Percentiles rank a stretch among this genome's conserved stretches.
Conservation (phyloP, 2,888 invertebrate genomes). For the Stramonita haemastoma region DNA sequence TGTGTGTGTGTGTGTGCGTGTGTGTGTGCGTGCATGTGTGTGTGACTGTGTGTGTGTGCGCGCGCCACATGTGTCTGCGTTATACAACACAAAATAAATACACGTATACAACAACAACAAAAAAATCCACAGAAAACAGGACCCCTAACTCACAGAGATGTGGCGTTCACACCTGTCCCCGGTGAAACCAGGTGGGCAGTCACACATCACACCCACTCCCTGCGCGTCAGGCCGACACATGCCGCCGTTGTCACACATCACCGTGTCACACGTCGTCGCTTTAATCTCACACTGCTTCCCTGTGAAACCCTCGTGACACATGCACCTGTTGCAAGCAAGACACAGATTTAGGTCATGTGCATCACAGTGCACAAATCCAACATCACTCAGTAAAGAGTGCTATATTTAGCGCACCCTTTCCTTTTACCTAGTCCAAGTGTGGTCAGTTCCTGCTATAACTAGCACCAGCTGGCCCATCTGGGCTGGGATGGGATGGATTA, state of each 20-base stretch:
- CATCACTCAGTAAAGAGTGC: too few species aligned
- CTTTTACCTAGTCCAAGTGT: too few species aligned
- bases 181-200: slow-evolving; percentile 50
- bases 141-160: slow-evolving; percentile 30
- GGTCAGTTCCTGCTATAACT: too few species aligned
- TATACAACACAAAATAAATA: neutral
- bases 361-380: too few species aligned
- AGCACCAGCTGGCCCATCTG: too few species aligned
- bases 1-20: neutral
- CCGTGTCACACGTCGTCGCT: slow-evolving; percentile 42
- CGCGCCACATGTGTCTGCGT: too few species aligned
- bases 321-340: slow-evolving; percentile 44
- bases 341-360: too few species aligned
- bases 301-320: slow-evolving; percentile 48
- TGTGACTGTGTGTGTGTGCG: too few species aligned
- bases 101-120: neutral
- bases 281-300: slow-evolving; percentile 48
- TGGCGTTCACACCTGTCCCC: slow-evolving; percentile 48
- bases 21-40: neutral
- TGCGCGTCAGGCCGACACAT: slow-evolving; percentile 46
- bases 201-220: slow-evolving; percentile 41
- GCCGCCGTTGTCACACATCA: slow-evolving; percentile 53
- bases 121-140: neutral
- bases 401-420: too few species aligned
- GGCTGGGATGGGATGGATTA: too few species aligned